Conservation (phyloP, 2,888 invertebrate species). For the Belgica antarctica region DNA sequence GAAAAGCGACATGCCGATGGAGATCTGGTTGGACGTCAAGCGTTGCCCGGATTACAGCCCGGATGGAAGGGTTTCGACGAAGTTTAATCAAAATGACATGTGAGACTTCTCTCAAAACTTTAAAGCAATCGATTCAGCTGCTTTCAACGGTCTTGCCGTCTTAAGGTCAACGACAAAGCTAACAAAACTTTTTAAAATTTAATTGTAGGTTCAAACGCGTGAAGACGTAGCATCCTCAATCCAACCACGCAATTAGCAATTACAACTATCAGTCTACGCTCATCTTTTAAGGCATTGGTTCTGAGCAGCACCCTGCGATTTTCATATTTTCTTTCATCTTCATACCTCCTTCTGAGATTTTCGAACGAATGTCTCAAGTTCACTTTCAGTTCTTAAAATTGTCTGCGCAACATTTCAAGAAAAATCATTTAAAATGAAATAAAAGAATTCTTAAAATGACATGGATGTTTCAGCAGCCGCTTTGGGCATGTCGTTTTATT, state of each 20-base stretch:
- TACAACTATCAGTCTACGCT: constrained; percentile 35
- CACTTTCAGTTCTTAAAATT: not conserved
- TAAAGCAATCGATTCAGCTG: too few relatives aligned
- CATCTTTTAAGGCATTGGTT: constrained; percentile 36
- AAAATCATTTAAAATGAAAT: not conserved
- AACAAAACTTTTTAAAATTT: too few relatives aligned
- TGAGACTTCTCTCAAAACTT: too few relatives aligned
- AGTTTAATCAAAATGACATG: too few relatives aligned
- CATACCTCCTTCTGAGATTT: not conserved
- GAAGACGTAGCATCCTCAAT: constrained; percentile 20
- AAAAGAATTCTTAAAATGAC: not conserved
- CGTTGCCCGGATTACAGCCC: too few relatives aligned
- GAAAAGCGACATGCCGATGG: too few relatives aligned
- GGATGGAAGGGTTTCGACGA: too few relatives aligned
- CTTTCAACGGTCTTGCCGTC: too few relatives aligned
- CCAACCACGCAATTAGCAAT: constrained; percentile 36
- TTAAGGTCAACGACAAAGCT: too few relatives aligned
- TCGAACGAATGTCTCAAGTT: not conserved
- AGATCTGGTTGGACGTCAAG: too few relatives aligned
- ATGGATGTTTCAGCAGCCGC: not conserved
- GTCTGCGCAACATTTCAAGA: not conserved
- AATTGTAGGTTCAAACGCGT: constrained; percentile 27
- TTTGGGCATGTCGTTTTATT: not conserved
- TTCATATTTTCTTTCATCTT: not conserved
- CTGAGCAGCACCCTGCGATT: constrained; percentile 16